These are phyloP conservation scores for Parthenolecanium corni DNA, from an alignment of 2,888 invertebrate genomes.

Conservation along the genomic window DNA sequence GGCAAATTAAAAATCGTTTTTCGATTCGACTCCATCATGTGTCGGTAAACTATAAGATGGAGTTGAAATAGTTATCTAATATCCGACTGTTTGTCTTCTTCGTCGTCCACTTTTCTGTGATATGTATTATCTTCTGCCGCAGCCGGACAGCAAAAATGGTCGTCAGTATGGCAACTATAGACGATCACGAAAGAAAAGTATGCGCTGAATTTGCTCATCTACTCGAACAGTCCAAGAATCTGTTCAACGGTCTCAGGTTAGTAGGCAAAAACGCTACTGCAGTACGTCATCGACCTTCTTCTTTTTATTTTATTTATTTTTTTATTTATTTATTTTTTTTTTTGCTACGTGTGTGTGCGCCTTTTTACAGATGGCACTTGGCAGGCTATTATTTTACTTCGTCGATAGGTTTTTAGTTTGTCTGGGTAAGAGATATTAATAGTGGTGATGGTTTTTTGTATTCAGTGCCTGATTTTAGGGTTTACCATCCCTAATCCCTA, in stretches of 20 bases:
- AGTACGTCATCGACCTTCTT: no score
- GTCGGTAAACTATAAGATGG: background rate
- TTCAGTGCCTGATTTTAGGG: no score
- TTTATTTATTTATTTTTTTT: no score
- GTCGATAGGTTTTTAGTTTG: no score
- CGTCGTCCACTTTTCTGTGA: constrained; percentile 10
- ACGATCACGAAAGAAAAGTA: constrained; percentile 79
- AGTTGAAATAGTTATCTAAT: background rate
- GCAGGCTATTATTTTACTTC: no score
- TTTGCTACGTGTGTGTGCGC: no score
- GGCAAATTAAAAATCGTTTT: background rate
- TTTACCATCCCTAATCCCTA: no score
- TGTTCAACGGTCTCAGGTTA: constrained; percentile 89
- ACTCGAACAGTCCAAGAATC: constrained; percentile 90
- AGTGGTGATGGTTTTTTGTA: no score
- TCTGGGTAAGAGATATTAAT: no score
- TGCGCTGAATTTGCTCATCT: constrained; percentile 93
- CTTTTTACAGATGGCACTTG: no score
- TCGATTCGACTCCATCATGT: constrained; percentile 7
- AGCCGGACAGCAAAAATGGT: constrained; percentile 33
- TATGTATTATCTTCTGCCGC: constrained; percentile 25
- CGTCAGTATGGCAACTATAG: constrained; percentile 56
- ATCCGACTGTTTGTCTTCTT: background rate
- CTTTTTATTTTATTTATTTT: no score
- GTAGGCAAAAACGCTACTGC: constrained; percentile 10